Conservation (phyloP, 2,888 invertebrate species). For the Cecidostiba fungosa region DNA sequence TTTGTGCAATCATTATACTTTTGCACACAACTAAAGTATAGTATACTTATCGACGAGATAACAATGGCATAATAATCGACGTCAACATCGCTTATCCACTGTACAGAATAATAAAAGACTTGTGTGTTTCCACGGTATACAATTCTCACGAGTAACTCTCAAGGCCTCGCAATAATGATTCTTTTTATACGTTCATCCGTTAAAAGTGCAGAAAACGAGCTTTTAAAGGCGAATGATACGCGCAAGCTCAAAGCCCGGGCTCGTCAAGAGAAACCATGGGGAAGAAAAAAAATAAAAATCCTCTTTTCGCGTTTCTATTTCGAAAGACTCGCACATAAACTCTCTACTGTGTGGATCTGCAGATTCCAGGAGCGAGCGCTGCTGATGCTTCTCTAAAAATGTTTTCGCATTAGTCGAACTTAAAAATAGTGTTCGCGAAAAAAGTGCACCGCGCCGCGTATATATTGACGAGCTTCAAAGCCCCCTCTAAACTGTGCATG, state of each 20-base stretch:
- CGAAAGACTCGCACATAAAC: conserved; percentile 1
- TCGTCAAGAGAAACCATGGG: background rate
- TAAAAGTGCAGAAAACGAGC: background rate
- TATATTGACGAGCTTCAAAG: conserved; percentile 56
- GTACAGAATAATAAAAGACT: too few relatives aligned
- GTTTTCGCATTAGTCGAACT: conserved; percentile 71
- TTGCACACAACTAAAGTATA: too few relatives aligned
- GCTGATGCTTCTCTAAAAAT: conserved; percentile 75
- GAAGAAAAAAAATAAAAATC: conserved; percentile 33
- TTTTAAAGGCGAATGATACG: background rate
- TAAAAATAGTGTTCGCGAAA: conserved; percentile 75
- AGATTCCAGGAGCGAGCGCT: conserved; percentile 71
- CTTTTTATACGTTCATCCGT: too few relatives aligned
- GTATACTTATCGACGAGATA: too few relatives aligned
- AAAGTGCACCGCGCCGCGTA: conserved; percentile 72
- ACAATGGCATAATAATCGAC: too few relatives aligned
- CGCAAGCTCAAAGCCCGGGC: background rate
- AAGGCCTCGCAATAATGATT: background rate
- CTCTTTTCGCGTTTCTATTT: conserved; percentile 37
- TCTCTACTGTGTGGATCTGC: conserved; percentile 40
- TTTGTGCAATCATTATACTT: too few relatives aligned
- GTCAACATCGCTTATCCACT: too few relatives aligned
- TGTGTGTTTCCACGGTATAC: too few relatives aligned
- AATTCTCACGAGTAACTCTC: too few relatives aligned
- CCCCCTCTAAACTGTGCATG: background rate